These are phyloP conservation scores for Limnephilus lunatus DNA, from an alignment of 2,888 invertebrate species.

Conservation along the genomic window DNA sequence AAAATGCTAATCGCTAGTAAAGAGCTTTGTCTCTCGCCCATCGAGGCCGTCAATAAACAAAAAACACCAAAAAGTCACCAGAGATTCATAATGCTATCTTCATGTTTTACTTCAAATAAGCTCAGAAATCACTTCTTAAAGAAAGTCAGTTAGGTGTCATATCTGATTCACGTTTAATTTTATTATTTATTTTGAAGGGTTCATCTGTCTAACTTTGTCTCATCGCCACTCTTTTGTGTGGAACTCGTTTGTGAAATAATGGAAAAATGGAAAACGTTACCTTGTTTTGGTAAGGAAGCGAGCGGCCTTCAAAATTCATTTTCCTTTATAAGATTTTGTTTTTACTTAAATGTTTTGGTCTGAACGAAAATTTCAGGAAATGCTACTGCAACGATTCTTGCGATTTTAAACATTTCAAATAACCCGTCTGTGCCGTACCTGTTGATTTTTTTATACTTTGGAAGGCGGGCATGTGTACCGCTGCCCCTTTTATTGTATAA, in stretches of 20 bases:
- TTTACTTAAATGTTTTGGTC: conserved; percentile 38
- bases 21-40: no score
- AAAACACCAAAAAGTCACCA: no score
- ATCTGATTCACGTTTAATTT: no score
- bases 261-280: conserved; percentile 23
- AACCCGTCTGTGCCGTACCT: background rate
- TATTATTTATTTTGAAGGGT: background rate
- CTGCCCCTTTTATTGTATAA: no score
- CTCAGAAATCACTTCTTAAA: no score
- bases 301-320: conserved; percentile 34
- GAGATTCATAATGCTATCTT: no score
- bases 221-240: background rate
- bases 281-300: conserved; percentile 18
- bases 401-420: background rate
- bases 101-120: no score
- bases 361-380: background rate
- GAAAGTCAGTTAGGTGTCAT: no score
- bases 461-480: no score
- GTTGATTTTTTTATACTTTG: background rate
- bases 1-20: no score
- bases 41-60: no score
- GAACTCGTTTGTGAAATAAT: conserved; percentile 46
- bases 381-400: background rate
- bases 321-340: conserved; percentile 14
- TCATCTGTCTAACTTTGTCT: background rate